Base-by-base conservation (phyloP, 2,888 invertebrate species). In the Machimus atricapillus region DNA sequence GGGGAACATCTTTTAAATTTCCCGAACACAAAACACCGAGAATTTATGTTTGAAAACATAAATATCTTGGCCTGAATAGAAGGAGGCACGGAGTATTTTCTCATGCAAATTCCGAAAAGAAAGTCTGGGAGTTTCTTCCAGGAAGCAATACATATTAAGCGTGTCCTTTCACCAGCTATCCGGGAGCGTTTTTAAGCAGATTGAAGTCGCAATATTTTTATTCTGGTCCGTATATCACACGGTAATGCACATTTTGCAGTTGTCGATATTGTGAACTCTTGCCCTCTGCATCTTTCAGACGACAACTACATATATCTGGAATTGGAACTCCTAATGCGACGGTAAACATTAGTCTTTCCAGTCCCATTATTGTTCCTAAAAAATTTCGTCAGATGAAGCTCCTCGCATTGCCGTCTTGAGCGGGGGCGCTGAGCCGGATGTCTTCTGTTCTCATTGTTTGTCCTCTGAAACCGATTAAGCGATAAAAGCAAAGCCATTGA, bases 381-480 rank as follows among this genome's bases (percentile, higher is more conserved):
- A 27, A 66, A 27, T 66, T 23, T 27, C 66, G 6, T 66, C 14
- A 12, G 66, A 27, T 23, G 27, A n/a, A 66, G 9, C 66, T 52
- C 31, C 14, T 9, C 34, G 52, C 31, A 56, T 79, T 27, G 52
- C 46, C 52, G 79, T 46, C 46, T 43, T 46, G 23, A n/a, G n/a
- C 58, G 58, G 27, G 27, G 66, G 27, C 52, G 52, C 16, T 52
- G 12, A 27, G 16, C 40, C 79, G 52, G 79, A 79, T 27, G 79
- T 56, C 52, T 56, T 46, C 52, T 37, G 16, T 19, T 46, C 82
- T 40, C 37, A 34, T 83, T 83, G 82, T 83, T 83, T 83, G 82
- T 37, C 66, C 14, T 40, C 66, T 14, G 66, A 83, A 83, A 83
- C 82, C 82, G 82, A 83, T 83, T 83, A 83, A 83, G 40, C 66